Conservation (phyloP, 2,888 invertebrate genomes). For the Trachelus tabidus region DNA sequence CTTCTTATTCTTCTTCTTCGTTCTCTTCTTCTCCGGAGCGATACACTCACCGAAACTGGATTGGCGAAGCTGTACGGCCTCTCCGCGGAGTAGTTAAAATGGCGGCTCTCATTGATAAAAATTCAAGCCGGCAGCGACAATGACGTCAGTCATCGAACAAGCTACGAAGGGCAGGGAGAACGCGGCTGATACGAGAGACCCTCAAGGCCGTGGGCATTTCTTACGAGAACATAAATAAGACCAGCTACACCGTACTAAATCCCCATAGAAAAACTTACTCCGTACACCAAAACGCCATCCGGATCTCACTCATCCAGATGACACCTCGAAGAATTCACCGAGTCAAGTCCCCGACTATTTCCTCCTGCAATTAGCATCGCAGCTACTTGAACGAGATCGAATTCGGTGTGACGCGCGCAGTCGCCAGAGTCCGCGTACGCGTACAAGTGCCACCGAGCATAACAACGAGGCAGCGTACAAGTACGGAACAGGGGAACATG, state of each 20-base stretch:
- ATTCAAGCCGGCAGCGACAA: neutral
- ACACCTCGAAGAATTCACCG: neutral
- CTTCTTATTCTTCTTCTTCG: slow-evolving; percentile 7
- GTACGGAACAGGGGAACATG: neutral
- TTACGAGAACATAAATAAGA: neutral
- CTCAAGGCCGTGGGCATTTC: neutral
- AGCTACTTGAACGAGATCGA: neutral
- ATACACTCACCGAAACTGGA: neutral
- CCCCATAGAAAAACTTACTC: neutral
- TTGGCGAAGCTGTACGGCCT: neutral
- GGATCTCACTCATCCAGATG: neutral
- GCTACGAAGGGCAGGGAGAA: slow-evolving; percentile 1
- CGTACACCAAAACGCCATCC: neutral
- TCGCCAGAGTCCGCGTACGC: neutral
- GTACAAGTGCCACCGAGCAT: neutral
- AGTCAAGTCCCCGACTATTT: neutral
- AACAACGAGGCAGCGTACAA: neutral
- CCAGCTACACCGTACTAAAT: neutral
- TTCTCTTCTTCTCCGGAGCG: neutral
- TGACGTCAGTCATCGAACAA: neutral
- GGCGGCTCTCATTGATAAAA: slow-evolving; percentile 4
- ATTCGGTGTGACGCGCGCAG: neutral
- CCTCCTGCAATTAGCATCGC: neutral
- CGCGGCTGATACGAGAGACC: neutral
- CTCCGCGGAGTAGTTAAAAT: neutral